phyloP scores from a whole-genome alignment of 2,113 vertebrate genomes.

The cat (Felis catus) region DNA sequence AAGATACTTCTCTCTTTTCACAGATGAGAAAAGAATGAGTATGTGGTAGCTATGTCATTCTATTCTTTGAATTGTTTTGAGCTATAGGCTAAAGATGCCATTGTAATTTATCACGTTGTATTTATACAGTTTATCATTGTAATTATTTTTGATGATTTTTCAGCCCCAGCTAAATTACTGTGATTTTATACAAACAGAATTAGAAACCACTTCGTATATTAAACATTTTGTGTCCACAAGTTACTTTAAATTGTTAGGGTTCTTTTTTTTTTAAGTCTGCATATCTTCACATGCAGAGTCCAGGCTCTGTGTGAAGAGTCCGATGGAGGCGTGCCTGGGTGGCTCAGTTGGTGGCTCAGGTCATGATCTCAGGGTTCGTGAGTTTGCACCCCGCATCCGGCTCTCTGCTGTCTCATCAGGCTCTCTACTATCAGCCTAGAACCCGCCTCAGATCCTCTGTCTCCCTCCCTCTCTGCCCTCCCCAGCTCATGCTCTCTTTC shows the following conservation, averaged over 20 bases:
- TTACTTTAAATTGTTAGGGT: not conserved
- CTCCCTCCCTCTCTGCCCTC: no score
- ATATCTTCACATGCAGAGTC: not conserved
- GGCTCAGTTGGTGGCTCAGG: no score
- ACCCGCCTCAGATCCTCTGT: no score
- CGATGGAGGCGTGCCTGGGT: no score
- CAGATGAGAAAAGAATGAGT: not conserved
- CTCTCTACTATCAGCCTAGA: no score
- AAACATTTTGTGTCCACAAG: not conserved
- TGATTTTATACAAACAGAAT: not conserved
- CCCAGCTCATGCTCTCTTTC: no score
- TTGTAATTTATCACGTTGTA: not conserved
- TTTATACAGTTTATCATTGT: no score
- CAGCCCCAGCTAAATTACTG: not conserved
- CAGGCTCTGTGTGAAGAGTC: not conserved
- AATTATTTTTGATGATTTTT: not conserved
- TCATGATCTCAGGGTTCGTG: no score
- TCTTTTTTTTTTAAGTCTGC: not conserved
- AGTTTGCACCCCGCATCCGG: no score
- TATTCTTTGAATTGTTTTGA: not conserved
- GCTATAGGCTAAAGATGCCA: not conserved
- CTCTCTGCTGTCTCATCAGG: no score
- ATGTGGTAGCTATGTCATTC: not conserved
- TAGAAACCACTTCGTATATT: not conserved
- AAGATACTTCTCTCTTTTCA: not conserved